These are phyloP conservation scores for Myzus persicae DNA, from an alignment of 1,140 invertebrate species.

Conservation along the genomic window DNA sequence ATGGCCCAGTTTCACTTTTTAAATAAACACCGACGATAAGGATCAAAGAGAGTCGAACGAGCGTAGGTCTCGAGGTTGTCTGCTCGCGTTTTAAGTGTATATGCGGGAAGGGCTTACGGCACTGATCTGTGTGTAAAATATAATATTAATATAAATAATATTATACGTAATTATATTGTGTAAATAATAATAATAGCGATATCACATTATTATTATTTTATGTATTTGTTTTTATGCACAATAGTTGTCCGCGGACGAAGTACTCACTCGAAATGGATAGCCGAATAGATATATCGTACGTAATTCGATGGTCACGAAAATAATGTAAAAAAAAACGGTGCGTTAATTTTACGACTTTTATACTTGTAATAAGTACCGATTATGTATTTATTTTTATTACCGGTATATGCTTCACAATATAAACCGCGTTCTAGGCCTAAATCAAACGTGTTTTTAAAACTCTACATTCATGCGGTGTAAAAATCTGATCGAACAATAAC, in stretches of 20 bases:
- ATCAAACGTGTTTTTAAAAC: background rate
- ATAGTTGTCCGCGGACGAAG: background rate
- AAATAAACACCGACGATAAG: conserved; percentile 42
- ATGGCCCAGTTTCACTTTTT: background rate
- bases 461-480: background rate
- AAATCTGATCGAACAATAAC: conserved; percentile 19
- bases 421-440: background rate
- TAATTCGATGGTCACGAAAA: background rate
- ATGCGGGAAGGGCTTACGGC: background rate
- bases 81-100: background rate
- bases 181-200: background rate
- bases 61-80: conserved; percentile 8
- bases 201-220: background rate
- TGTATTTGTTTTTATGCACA: background rate
- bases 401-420: background rate
- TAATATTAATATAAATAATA: too few relatives aligned
- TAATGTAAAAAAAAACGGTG: background rate
- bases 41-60: conserved; percentile 23
- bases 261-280: background rate
- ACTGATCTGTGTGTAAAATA: background rate
- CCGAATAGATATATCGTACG: background rate
- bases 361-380: too few relatives aligned
- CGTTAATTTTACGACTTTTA: background rate
- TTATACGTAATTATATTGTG: background rate
- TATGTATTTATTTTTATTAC: background rate